Evolutionary conservation across 2,113 vertebrate genomes (phyloP).

Genomic region (Macrotis lagotis): DNA sequence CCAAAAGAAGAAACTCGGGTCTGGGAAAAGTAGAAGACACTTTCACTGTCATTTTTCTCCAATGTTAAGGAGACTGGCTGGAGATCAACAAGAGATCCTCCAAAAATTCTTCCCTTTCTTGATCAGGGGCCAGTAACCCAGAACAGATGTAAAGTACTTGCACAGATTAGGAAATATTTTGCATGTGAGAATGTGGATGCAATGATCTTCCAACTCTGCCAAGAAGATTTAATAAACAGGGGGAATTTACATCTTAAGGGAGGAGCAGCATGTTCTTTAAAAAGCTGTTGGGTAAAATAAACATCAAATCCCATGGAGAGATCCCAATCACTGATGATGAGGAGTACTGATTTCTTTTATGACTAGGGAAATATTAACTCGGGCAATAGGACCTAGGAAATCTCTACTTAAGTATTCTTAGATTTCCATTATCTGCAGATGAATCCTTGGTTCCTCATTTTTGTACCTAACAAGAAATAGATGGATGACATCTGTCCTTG

Average conservation of each 20-base stretch:
- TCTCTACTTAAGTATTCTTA: conserved; percentile 54
- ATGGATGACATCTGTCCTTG: not conserved
- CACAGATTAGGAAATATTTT: conserved; percentile 75
- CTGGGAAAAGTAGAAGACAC: conserved; percentile 29
- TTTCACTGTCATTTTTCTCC: conserved; percentile 57
- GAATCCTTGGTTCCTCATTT: not conserved
- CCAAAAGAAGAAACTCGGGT: conserved; percentile 50
- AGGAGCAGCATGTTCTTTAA: conserved; percentile 70
- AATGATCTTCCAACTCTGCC: conserved; percentile 64
- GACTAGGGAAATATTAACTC: conserved; percentile 72
- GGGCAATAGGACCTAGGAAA: conserved; percentile 39
- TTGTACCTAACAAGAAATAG: conserved; percentile 19
- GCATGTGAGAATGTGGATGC: conserved; percentile 76
- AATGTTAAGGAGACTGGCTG: conserved; percentile 65
- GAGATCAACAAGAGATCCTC: conserved; percentile 60
- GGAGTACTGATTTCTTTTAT: conserved; percentile 71
- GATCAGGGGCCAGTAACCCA: conserved; percentile 68
- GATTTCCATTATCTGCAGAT: conserved; percentile 39
- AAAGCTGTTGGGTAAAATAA: conserved; percentile 76
- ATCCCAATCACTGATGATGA: conserved; percentile 63
- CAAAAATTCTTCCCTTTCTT: conserved; percentile 71
- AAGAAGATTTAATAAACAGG: conserved; percentile 76
- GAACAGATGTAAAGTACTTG: conserved; percentile 77
- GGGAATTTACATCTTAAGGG: conserved; percentile 78
- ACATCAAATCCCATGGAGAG: conserved; percentile 74